These are phyloP conservation scores for Siniperca scherzeri DNA, from an alignment of 2,797 vertebrate species.

Conservation along the genomic window DNA sequence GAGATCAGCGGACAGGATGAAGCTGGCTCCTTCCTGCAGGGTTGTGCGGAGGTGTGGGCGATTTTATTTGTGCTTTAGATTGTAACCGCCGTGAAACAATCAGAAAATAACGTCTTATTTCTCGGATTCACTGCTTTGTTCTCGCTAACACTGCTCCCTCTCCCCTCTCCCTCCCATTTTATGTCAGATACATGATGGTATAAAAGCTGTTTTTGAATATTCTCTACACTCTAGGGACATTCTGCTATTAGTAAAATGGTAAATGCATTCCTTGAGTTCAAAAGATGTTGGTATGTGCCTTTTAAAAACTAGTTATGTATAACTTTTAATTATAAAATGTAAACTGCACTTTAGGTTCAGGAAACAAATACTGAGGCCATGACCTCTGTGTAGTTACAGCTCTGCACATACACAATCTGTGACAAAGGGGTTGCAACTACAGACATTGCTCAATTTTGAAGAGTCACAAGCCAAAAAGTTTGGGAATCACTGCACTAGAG, in stretches of 20 bases:
- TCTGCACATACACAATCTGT: conserved; percentile 2
- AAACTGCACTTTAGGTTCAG: background rate
- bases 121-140: too few relatives aligned
- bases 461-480: background rate
- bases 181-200: background rate
- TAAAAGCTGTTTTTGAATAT: background rate
- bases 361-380: background rate
- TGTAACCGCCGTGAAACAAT: too few relatives aligned
- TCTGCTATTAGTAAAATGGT: too few relatives aligned
- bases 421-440: background rate
- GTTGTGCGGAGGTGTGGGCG: too few relatives aligned
- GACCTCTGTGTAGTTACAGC: background rate
- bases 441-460: background rate
- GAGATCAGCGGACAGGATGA: too few relatives aligned
- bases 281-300: background rate
- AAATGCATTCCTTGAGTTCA: background rate
- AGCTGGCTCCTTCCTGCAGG: too few relatives aligned
- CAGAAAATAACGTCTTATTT: too few relatives aligned
- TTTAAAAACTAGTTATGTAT: background rate
- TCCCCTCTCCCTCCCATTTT: too few relatives aligned
- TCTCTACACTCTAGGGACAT: background rate
- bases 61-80: too few relatives aligned
- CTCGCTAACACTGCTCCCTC: too few relatives aligned
- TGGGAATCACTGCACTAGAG: background rate
- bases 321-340: background rate